These are phyloP conservation scores for Lypha dubia DNA, from an alignment of 2,888 invertebrate genomes.

Conservation along the genomic window DNA sequence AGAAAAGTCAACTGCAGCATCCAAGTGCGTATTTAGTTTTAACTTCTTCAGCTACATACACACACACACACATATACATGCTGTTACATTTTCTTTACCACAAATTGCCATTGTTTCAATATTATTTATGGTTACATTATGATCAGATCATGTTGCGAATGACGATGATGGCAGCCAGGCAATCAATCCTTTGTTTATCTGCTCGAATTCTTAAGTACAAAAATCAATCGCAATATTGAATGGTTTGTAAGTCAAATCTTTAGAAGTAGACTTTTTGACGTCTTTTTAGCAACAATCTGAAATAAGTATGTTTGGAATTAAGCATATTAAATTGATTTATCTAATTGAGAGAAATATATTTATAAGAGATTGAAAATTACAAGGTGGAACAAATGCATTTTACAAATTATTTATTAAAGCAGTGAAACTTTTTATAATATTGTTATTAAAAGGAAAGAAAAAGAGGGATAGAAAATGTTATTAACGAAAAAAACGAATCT, in stretches of 20 bases:
- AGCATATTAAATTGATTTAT: conserved; percentile 79
- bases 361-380: conserved; percentile 18
- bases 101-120: conserved; percentile 67
- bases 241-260: conserved; percentile 29
- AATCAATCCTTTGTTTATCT: conserved; percentile 48
- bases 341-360: conserved; percentile 60
- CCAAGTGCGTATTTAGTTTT: conserved; percentile 38
- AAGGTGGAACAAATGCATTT: conserved; percentile 46
- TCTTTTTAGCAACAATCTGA: conserved; percentile 68
- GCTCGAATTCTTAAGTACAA: background rate
- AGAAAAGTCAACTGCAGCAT: conserved; percentile 49
- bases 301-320: conserved; percentile 73
- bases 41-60: background rate
- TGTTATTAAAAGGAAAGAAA: background rate
- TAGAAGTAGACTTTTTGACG: conserved; percentile 76
- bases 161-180: conserved; percentile 54
- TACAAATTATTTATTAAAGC: background rate
- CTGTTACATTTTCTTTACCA: conserved; percentile 64
- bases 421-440: background rate
- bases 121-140: conserved; percentile 69
- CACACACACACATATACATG: conserved; percentile 36
- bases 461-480: background rate
- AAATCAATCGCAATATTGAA: conserved; percentile 1
- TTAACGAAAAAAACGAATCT: too few species aligned
- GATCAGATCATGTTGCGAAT: conserved; percentile 54